These are phyloP conservation scores for Cebus imitator DNA, from an alignment of 2,113 vertebrate genomes.

Conservation along the genomic window DNA sequence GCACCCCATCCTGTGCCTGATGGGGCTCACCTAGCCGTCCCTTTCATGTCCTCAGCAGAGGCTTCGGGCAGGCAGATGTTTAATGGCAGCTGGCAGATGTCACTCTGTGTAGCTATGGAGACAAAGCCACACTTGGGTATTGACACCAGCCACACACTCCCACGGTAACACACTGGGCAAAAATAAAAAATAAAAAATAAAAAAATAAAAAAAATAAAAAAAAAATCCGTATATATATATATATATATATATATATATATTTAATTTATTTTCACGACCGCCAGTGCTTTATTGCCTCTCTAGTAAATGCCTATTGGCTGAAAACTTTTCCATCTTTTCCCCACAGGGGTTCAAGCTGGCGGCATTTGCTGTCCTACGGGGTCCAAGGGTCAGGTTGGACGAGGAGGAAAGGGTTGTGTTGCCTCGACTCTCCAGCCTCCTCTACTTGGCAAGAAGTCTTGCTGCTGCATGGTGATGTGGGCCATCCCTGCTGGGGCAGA, in stretches of 20 bases:
- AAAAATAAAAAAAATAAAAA: too few relatives aligned
- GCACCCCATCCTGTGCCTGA: background rate
- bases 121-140: too few relatives aligned
- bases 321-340: too few relatives aligned
- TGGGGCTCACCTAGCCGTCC: background rate
- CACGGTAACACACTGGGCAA: too few relatives aligned
- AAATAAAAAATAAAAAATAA: too few relatives aligned
- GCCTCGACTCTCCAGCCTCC: background rate
- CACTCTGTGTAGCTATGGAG: too few relatives aligned
- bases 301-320: background rate
- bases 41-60: background rate
- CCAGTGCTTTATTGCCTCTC: slow-evolving; percentile 41
- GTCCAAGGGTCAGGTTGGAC: fast-evolving
- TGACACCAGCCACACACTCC: too few relatives aligned
- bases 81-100: too few relatives aligned
- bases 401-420: background rate
- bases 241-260: too few relatives aligned
- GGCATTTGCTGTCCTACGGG: background rate
- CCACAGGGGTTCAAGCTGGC: background rate
- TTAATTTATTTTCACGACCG: background rate
- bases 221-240: too few relatives aligned
- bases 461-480: fast-evolving
- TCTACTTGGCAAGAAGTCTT: fast-evolving
- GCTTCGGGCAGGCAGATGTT: background rate
- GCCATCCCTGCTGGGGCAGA: fast-evolving